Percentiles rank a stretch among this genome's conserved stretches.
phyloP scores from a whole-genome alignment of 92 coral and sea anemone species.

The Siderastrea radians region DNA sequence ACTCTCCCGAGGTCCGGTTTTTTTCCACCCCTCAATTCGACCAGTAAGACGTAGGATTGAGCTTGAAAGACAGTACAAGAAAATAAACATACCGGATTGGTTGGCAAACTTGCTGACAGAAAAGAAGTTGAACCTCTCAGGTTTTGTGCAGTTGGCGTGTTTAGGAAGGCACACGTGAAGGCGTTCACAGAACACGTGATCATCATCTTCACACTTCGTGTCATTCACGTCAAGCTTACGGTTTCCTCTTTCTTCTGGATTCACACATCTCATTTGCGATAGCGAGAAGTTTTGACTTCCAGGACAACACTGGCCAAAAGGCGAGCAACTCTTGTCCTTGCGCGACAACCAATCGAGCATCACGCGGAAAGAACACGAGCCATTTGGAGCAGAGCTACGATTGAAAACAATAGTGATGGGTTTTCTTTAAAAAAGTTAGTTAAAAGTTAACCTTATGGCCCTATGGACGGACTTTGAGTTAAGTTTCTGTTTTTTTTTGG shows the following conservation, averaged over 20 bases:
- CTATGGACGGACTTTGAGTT: too few relatives aligned
- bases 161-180: constrained; percentile 32
- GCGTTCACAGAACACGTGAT: constrained; percentile 15
- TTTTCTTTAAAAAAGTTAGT: neutral
- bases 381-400: constrained; percentile 16
- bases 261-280: constrained; percentile 17
- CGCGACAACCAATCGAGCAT: constrained; percentile 22
- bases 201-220: constrained; percentile 9
- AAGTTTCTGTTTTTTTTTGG: too few relatives aligned
- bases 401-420: neutral
- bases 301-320: constrained; percentile 19
- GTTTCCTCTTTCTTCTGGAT: constrained; percentile 1
- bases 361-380: constrained; percentile 20
- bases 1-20: too few relatives aligned
- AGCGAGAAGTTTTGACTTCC: constrained; percentile 2
- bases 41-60: too few relatives aligned
- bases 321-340: constrained; percentile 26
- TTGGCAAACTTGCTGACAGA: constrained; percentile 38
- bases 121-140: constrained; percentile 6
- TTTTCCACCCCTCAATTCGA: too few relatives aligned
- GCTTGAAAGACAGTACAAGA: too few relatives aligned
- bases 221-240: neutral
- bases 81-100: constrained; percentile 14
- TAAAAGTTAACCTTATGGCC: too few relatives aligned
- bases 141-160: constrained; percentile 26